These are phyloP conservation scores for Thaumetopoea pityocampa DNA, from an alignment of 1,140 invertebrate species.

Conservation along the genomic window DNA sequence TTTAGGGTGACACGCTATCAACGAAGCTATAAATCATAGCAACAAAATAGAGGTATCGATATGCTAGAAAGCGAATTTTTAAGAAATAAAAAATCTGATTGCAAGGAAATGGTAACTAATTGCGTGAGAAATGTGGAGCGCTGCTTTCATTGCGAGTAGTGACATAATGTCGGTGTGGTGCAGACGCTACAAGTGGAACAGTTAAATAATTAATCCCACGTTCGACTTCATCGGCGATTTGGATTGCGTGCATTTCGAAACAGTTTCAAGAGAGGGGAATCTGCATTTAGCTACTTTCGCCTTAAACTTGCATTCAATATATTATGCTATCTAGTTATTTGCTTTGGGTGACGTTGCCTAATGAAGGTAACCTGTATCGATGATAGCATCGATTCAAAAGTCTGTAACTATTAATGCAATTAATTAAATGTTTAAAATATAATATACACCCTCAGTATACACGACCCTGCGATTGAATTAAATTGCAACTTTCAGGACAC, in stretches of 20 bases:
- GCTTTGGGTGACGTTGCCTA: slow-evolving; percentile 19
- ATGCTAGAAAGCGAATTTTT: slow-evolving; percentile 6
- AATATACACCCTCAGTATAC: no score
- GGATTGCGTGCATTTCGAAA: slow-evolving; percentile 18
- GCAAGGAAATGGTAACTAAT: slow-evolving; percentile 25
- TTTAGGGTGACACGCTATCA: slow-evolving; percentile 30
- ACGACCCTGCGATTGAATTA: no score
- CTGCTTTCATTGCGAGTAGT: slow-evolving; percentile 23
- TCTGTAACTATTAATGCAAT: no score
- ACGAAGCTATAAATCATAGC: slow-evolving; percentile 31
- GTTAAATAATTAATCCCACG: slow-evolving; percentile 62
- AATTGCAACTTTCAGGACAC: no score
- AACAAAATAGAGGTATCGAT: slow-evolving; percentile 14
- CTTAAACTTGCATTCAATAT: slow-evolving; percentile 22
- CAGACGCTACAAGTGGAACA: slow-evolving; percentile 38
- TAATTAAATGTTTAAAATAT: no score
- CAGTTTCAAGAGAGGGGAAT: slow-evolving; percentile 24
- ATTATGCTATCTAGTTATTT: slow-evolving; percentile 15
- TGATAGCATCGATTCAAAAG: slow-evolving; percentile 19
- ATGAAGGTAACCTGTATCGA: slow-evolving; percentile 17
- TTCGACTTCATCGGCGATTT: slow-evolving; percentile 43
- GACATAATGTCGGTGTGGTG: slow-evolving; percentile 31
- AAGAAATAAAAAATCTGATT: slow-evolving; percentile 17
- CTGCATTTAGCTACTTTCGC: slow-evolving; percentile 16
- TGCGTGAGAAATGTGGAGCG: slow-evolving; percentile 31